Evolutionary conservation across 2,113 vertebrate species (phyloP), one percentile per base, ranked within the genome.

Genomic region (Pleuronectes platessa): DNA sequence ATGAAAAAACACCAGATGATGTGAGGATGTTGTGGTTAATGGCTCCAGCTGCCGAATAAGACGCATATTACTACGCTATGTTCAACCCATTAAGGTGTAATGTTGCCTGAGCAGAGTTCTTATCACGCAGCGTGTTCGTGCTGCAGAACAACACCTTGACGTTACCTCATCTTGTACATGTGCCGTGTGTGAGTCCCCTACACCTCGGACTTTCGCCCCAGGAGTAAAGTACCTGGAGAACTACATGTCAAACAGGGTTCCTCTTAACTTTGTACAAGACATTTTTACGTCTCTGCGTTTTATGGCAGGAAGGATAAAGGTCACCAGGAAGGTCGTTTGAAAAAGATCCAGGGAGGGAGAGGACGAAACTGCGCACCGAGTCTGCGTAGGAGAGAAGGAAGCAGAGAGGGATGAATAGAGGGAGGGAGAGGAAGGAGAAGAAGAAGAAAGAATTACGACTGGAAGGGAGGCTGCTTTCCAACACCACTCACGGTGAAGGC

Each of bases 141-240:
- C 21, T 71, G 62, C 45, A 31, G 17, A 17, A 35, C 55, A 68
- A 26, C 55, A n/a, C 53, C 26, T 27, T 51, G 15, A 51, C 51
- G 42, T 82, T 76, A 87, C 55, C 61, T 75, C 40, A 11, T 55
- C 70, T 21, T 51, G 42, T 49, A 23, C 31, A 31, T 63, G 17
- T 6, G 73, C 64, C 47, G 20, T 71, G 27, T 75, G 71, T 73
- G 82, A 78, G 78, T 79, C 79, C 54, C 60, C 85, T 61, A 75
- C 76, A 87, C 78, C 66, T 87, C 81, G 78, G 79, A 90, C 88
- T 89, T 89, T 88, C 79, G 65, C 82, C 89, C 88, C 72, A 37
- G 70, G 70, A 71, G 54, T 82, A 74, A 89, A 87, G 84, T 81
- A 78, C 82, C 45, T 53, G 53, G 3, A 75, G 68, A 68, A 24